Evolutionary conservation across 2,888 invertebrate species (phyloP).

Genomic region (Melipona bicolor): DNA sequence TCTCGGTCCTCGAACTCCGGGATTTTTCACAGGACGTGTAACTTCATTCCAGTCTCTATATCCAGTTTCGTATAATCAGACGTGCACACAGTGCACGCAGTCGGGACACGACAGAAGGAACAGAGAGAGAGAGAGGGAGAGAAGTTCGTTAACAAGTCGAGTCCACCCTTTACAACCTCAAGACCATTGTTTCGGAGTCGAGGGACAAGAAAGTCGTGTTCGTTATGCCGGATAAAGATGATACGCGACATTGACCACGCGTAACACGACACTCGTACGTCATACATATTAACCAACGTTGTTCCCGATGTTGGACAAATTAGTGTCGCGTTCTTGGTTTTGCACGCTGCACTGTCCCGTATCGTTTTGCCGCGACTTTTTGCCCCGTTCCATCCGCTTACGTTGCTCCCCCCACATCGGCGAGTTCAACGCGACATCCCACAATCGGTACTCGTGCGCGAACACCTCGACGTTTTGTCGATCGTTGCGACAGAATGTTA

Average conservation of each 20-base stretch:
- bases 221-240: constrained; percentile 70
- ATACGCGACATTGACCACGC: constrained; percentile 70
- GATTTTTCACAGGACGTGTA: not conserved
- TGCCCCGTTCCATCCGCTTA: constrained; percentile 40
- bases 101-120: not conserved
- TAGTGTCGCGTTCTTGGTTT: constrained; percentile 70
- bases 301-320: constrained; percentile 71
- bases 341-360: constrained; percentile 39
- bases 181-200: constrained; percentile 70
- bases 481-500: not conserved
- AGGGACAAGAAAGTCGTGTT: constrained; percentile 71
- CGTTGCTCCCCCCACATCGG: constrained; percentile 10
- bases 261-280: constrained; percentile 68
- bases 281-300: constrained; percentile 68
- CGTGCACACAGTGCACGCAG: not conserved
- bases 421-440: constrained; percentile 22
- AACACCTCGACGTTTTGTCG: constrained; percentile 10
- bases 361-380: constrained; percentile 52
- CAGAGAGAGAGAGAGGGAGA: not conserved
- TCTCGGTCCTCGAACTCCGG: too few species aligned
- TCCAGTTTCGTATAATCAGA: constrained; percentile 39
- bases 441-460: not conserved
- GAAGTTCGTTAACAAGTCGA: constrained; percentile 69
- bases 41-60: constrained; percentile 22
- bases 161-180: constrained; percentile 70